Percentiles rank a stretch among this genome's conserved stretches.
Evolutionary conservation across 92 coral and sea anemone species (phyloP).

Genomic region (Virgularia gustaviana): DNA sequence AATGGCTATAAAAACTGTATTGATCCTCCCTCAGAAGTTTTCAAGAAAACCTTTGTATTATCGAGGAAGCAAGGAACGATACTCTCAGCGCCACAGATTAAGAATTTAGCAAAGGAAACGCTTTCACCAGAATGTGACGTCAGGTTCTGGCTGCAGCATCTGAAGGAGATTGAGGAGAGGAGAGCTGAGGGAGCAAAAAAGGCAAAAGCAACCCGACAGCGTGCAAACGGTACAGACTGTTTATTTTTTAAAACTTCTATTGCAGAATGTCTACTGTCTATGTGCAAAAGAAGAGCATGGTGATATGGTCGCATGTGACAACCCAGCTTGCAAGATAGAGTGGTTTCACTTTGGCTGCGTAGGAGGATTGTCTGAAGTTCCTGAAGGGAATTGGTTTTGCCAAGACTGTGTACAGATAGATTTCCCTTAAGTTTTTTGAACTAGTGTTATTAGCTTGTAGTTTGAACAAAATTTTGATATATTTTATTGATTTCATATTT

Average conservation of each 20-base stretch:
- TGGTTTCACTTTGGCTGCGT: conserved; percentile 18
- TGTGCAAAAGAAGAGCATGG: conserved; percentile 8
- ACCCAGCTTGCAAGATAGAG: conserved; percentile 10
- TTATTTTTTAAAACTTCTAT: too few species aligned
- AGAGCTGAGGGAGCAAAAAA: conserved; percentile 50
- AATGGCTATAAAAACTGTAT: conserved; percentile 38
- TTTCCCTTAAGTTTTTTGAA: background rate
- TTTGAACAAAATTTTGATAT: background rate
- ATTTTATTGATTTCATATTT: background rate
- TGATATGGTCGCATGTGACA: conserved; percentile 23
- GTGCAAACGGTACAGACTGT: conserved; percentile 29
- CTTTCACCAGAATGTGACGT: conserved; percentile 9
- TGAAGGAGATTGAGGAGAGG: conserved; percentile 39
- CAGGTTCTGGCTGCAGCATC: conserved; percentile 43
- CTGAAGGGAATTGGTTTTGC: conserved; percentile 13
- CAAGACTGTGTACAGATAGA: conserved; percentile 10
- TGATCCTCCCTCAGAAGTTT: conserved; percentile 39
- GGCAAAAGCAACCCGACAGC: conserved; percentile 38
- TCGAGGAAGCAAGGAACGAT: conserved; percentile 18
- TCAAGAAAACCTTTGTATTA: conserved; percentile 46
- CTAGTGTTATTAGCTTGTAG: background rate
- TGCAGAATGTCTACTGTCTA: conserved; percentile 2
- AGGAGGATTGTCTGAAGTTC: conserved; percentile 23
- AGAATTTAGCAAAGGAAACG: conserved; percentile 41
- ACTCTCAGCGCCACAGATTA: conserved; percentile 32